Percentiles rank a stretch among this genome's conserved stretches.
phyloP scores from a whole-genome alignment of 2,888 invertebrate genomes.

The Hyalella azteca region DNA sequence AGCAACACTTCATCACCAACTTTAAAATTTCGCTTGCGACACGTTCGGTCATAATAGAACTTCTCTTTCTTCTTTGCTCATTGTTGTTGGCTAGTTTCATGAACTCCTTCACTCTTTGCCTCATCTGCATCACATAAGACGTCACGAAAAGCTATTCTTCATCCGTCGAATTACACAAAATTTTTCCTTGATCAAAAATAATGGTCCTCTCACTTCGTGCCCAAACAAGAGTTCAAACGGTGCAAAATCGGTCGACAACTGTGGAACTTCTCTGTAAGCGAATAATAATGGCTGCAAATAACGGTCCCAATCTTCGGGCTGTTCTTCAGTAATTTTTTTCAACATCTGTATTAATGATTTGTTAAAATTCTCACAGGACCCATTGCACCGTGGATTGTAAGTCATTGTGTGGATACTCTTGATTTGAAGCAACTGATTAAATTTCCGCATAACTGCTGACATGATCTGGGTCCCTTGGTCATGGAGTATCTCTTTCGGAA shows the following conservation, averaged over 20 bases:
- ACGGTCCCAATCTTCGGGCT: not conserved
- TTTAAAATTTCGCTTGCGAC: not conserved
- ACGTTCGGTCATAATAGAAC: not conserved
- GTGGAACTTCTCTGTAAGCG: conserved; percentile 8
- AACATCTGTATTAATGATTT: not conserved
- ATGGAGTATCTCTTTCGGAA: not conserved
- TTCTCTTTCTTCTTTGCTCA: not conserved
- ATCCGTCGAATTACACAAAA: not conserved
- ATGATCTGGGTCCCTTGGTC: not conserved
- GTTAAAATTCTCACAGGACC: conserved; percentile 13
- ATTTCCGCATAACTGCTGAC: not conserved
- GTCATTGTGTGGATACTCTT: not conserved
- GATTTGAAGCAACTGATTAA: not conserved
- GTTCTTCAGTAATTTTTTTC: not conserved
- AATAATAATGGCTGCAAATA: not conserved
- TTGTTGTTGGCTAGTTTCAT: not conserved
- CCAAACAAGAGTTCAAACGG: not conserved
- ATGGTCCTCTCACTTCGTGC: not conserved
- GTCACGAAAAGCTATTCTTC: not conserved
- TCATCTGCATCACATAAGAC: not conserved
- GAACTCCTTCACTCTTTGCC: not conserved
- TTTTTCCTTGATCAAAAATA: not conserved
- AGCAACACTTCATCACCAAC: not conserved
- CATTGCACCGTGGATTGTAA: not conserved
- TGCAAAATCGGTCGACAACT: not conserved